Percentiles rank a stretch among this genome's conserved stretches.
Conservation (phyloP, 2,888 invertebrate genomes). For the Lasioglossum calceatum region DNA sequence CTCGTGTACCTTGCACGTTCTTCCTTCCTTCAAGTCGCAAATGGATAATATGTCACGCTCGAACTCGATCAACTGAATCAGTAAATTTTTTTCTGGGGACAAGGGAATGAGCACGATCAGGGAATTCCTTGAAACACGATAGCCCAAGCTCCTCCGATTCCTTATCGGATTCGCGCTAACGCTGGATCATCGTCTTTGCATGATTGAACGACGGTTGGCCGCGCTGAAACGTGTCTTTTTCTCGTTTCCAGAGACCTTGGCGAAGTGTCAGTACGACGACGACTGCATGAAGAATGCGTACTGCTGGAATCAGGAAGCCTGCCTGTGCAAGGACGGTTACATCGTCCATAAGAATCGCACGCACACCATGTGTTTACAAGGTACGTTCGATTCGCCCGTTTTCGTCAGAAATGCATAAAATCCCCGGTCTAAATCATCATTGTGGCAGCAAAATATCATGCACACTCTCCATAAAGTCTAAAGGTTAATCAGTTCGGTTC, state of each 20-base stretch:
- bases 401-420: too few species aligned
- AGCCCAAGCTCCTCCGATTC: background rate
- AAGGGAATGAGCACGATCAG: background rate
- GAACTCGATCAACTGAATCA: background rate
- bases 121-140: background rate
- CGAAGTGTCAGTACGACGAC: slow-evolving; percentile 71
- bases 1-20: too few species aligned
- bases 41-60: background rate
- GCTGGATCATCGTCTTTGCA: slow-evolving; percentile 2
- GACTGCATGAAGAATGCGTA: slow-evolving; percentile 79
- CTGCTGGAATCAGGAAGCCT: slow-evolving; percentile 77
- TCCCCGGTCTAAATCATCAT: too few species aligned
- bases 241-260: slow-evolving; percentile 74
- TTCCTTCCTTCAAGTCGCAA: background rate
- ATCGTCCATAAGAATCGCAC: slow-evolving; percentile 82
- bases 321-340: slow-evolving; percentile 83
- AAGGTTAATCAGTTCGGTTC: background rate
- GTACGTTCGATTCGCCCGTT: slow-evolving; percentile 67
- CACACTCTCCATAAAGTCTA: background rate
- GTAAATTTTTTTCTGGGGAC: background rate
- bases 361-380: slow-evolving; percentile 82
- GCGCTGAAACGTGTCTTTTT: background rate
- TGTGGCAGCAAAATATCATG: too few species aligned
- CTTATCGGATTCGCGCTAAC: background rate
- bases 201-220: background rate